These are phyloP conservation scores for Eucriotettix oculatus DNA, from an alignment of 2,888 invertebrate species.

Conservation along the genomic window DNA sequence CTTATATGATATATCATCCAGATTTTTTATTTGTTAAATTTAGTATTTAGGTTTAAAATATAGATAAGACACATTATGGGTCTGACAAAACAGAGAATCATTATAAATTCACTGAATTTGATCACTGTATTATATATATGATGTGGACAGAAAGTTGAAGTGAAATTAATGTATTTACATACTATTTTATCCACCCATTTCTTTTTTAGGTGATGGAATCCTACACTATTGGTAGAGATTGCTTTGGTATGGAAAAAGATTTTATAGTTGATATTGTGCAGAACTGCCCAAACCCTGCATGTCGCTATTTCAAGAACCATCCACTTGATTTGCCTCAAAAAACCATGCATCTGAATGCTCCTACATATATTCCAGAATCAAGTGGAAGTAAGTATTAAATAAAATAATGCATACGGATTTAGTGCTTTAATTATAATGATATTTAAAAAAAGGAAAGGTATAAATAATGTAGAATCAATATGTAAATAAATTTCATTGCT, in stretches of 20 bases:
- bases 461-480: too few species aligned
- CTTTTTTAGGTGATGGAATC: conserved; percentile 53
- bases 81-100: too few species aligned
- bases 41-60: too few species aligned
- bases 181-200: not conserved
- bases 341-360: conserved; percentile 22
- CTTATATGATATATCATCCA: too few species aligned
- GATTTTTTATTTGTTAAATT: too few species aligned
- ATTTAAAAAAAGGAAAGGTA: not conserved
- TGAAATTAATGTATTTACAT: too few species aligned
- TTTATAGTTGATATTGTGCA: conserved; percentile 78
- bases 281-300: conserved; percentile 75
- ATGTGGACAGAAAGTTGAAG: too few species aligned
- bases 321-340: conserved; percentile 41
- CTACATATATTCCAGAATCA: conserved; percentile 24
- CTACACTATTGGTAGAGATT: conserved; percentile 66
- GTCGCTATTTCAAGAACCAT: conserved; percentile 74
- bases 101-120: too few species aligned
- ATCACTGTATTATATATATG: too few species aligned
- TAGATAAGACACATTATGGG: too few species aligned
- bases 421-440: not conserved
- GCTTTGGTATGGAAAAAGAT: conserved; percentile 79
- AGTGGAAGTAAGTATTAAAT: conserved; percentile 3
- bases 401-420: not conserved
- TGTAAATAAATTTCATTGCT: too few species aligned